These are phyloP conservation scores for Hemiscyllium ocellatum DNA, from an alignment of 2,113 vertebrate genomes.

Conservation along the genomic window DNA sequence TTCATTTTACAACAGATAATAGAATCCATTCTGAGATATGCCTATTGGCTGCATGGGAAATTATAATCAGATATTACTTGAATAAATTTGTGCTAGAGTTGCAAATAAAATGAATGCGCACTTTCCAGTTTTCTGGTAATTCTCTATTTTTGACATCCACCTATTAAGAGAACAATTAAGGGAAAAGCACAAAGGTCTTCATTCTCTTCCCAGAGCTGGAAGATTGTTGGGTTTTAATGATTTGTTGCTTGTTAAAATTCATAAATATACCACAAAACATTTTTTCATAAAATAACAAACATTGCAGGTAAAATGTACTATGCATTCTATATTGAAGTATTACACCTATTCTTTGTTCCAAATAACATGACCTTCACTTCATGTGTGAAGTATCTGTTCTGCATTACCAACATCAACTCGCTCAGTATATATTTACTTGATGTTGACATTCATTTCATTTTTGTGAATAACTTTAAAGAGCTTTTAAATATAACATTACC, in stretches of 20 bases:
- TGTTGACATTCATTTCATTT: conserved; percentile 3
- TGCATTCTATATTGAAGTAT: conserved; percentile 38
- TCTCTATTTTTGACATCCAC: neutral
- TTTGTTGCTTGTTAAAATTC: conserved; percentile 49
- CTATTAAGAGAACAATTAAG: conserved; percentile 42
- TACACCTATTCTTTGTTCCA: conserved; percentile 5
- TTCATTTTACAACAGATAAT: neutral
- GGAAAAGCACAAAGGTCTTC: conserved; percentile 55
- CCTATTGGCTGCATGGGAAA: neutral
- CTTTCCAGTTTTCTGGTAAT: neutral
- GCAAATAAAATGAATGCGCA: neutral
- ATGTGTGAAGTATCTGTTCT: conserved; percentile 10
- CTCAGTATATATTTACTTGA: conserved; percentile 15
- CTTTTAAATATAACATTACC: neutral
- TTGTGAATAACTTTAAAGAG: conserved; percentile 5
- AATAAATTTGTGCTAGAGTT: neutral
- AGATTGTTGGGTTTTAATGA: conserved; percentile 54
- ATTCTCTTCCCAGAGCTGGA: conserved; percentile 51
- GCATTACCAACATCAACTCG: conserved; percentile 7
- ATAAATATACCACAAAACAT: conserved; percentile 49
- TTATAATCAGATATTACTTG: conserved; percentile 8
- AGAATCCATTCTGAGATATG: neutral
- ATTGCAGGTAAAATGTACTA: conserved; percentile 53
- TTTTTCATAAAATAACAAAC: conserved; percentile 62
- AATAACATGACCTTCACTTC: conserved; percentile 33